Evolutionary conservation across 2,888 invertebrate species (phyloP).

Genomic region (Ectemnius lituratus): DNA sequence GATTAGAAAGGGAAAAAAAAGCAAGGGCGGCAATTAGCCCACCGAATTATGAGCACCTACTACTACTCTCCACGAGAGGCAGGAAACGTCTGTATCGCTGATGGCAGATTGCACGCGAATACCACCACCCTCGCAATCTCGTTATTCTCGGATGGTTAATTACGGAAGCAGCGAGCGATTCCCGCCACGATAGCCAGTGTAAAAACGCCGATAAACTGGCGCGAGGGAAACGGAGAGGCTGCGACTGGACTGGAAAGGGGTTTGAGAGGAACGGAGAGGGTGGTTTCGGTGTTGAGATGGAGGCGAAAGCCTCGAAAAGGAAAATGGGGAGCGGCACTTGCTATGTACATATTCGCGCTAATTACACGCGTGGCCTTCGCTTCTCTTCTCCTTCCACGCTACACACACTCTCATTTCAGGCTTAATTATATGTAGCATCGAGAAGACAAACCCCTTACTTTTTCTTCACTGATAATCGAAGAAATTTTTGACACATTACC

Average conservation of each 20-base stretch:
- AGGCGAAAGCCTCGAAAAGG: neutral
- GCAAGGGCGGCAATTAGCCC: too few species aligned
- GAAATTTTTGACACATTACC: too few species aligned
- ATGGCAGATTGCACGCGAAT: conserved; percentile 13
- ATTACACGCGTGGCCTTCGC: conserved; percentile 19
- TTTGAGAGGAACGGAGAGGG: neutral
- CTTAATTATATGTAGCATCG: neutral
- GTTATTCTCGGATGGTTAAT: neutral
- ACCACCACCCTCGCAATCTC: conserved; percentile 16
- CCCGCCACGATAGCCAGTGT: neutral
- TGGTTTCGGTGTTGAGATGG: neutral
- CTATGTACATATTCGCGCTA: conserved; percentile 16
- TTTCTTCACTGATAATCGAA: neutral
- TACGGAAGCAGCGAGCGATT: neutral
- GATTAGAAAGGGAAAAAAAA: too few species aligned
- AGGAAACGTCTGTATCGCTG: too few species aligned
- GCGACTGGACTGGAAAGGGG: neutral
- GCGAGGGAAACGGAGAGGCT: too few species aligned
- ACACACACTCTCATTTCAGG: conserved; percentile 5
- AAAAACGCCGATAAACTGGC: conserved; percentile 3
- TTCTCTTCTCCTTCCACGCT: neutral
- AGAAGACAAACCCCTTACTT: neutral
- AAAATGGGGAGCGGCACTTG: conserved; percentile 14
- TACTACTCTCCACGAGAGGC: too few species aligned
- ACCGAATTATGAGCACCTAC: too few species aligned